phyloP scores from a whole-genome alignment of 2,797 vertebrate species.

The Hapalemur alaotrensis region DNA sequence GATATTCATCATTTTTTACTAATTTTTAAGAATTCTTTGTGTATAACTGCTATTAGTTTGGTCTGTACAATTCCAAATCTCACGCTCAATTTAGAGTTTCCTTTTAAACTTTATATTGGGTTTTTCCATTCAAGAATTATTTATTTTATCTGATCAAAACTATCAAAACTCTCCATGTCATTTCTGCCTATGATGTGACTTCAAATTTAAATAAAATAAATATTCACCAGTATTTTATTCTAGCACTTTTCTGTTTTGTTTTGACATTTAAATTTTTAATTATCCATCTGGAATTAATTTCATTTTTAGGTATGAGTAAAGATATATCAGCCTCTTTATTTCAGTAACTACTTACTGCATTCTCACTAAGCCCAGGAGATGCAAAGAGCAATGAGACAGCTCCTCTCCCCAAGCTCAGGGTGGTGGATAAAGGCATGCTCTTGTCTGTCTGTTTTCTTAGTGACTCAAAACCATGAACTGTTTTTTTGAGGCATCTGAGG shows the following conservation, averaged over 20 bases:
- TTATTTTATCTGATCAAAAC: neutral
- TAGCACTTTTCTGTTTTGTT: neutral
- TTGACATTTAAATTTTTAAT: neutral
- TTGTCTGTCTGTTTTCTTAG: neutral
- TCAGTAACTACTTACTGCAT: neutral
- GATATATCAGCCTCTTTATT: neutral
- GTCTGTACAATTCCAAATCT: neutral
- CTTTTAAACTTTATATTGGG: neutral
- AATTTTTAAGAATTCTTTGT: neutral
- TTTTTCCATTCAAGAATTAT: neutral
- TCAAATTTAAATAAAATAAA: neutral
- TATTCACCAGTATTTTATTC: neutral
- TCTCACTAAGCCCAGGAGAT: neutral
- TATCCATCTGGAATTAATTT: constrained; percentile 14
- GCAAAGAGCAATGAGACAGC: neutral
- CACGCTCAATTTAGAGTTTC: neutral
- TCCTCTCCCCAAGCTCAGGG: neutral
- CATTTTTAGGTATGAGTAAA: neutral
- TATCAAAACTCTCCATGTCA: neutral
- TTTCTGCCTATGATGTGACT: neutral
- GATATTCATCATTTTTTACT: neutral
- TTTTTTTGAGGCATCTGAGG: neutral
- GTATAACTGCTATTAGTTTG: neutral
- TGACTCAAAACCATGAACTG: neutral
- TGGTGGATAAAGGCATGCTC: neutral